Conservation (phyloP, 1,140 invertebrate species). For the Cherax quadricarinatus region DNA sequence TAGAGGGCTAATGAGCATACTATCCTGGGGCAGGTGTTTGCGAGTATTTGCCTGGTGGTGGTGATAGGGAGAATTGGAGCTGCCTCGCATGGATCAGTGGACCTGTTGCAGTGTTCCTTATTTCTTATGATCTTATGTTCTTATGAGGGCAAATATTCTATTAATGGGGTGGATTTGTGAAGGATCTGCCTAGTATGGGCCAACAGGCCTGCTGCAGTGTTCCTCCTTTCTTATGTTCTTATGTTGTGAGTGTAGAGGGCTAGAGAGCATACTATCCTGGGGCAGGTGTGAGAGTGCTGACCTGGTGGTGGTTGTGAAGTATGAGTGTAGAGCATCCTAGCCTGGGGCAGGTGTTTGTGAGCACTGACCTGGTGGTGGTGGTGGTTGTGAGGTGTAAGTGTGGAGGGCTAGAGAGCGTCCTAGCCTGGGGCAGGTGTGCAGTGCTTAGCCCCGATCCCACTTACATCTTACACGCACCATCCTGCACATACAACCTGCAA, state of each 20-base stretch:
- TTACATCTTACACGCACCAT: slow-evolving; percentile 59
- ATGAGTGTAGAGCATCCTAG: neutral
- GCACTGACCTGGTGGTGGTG: neutral
- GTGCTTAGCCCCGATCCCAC: slow-evolving; percentile 61
- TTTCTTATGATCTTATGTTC: too few species aligned
- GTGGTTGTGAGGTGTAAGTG: neutral
- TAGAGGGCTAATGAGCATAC: too few species aligned
- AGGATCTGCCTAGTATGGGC: too few species aligned
- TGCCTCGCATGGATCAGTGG: too few species aligned
- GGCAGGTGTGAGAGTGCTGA: neutral
- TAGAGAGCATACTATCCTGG: neutral
- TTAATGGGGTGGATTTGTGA: too few species aligned
- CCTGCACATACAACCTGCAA: slow-evolving; percentile 36
- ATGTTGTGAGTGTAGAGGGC: neutral
- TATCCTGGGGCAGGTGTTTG: too few species aligned
- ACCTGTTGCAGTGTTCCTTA: too few species aligned
- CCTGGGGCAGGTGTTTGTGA: neutral
- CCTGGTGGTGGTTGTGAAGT: neutral
- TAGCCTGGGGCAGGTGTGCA: neutral
- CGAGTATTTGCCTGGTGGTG: too few species aligned
- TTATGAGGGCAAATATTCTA: too few species aligned
- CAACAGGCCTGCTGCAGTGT: too few species aligned
- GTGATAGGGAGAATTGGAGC: too few species aligned
- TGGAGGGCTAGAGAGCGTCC: neutral
- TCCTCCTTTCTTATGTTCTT: too few species aligned